These are phyloP conservation scores for Crossocerus cetratus DNA, from an alignment of 2,888 invertebrate genomes.

Conservation along the genomic window DNA sequence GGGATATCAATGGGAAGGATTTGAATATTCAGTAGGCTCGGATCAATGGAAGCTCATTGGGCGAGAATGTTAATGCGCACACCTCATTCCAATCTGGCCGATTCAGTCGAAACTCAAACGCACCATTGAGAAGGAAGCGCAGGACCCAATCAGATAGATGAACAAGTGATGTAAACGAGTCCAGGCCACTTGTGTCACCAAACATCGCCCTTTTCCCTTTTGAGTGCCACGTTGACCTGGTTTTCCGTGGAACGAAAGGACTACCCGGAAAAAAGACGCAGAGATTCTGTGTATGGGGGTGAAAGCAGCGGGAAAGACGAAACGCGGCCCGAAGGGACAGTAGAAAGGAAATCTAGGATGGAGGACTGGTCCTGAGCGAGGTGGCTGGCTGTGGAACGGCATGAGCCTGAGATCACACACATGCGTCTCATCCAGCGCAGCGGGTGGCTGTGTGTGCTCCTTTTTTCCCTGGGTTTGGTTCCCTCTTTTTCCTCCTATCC, in stretches of 20 bases:
- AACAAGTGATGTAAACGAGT: too few species aligned
- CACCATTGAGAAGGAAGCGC: constrained; percentile 20
- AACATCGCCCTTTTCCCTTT: too few species aligned
- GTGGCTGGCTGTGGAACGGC: constrained; percentile 55
- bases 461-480: constrained; percentile 45
- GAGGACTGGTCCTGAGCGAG: constrained; percentile 36
- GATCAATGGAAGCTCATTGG: constrained; percentile 17
- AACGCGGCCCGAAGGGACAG: constrained; percentile 6
- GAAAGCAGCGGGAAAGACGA: neutral
- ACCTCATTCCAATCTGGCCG: constrained; percentile 13
- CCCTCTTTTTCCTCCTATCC: constrained; percentile 42
- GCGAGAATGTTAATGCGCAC: constrained; percentile 20
- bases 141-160: too few species aligned
- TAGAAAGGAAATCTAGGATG: constrained; percentile 44
- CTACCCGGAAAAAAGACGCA: constrained; percentile 1
- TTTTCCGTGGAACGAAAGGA: constrained; percentile 12
- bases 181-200: too few species aligned
- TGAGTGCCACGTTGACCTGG: constrained; percentile 29
- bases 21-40: constrained; percentile 28
- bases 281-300: neutral
- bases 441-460: constrained; percentile 67
- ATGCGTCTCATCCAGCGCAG: constrained; percentile 71
- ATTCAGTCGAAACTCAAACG: constrained; percentile 36
- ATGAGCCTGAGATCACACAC: constrained; percentile 69
- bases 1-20: constrained; percentile 12